These are phyloP conservation scores for Eriocheir sinensis DNA, from an alignment of 1,140 invertebrate species.

Conservation along the genomic window DNA sequence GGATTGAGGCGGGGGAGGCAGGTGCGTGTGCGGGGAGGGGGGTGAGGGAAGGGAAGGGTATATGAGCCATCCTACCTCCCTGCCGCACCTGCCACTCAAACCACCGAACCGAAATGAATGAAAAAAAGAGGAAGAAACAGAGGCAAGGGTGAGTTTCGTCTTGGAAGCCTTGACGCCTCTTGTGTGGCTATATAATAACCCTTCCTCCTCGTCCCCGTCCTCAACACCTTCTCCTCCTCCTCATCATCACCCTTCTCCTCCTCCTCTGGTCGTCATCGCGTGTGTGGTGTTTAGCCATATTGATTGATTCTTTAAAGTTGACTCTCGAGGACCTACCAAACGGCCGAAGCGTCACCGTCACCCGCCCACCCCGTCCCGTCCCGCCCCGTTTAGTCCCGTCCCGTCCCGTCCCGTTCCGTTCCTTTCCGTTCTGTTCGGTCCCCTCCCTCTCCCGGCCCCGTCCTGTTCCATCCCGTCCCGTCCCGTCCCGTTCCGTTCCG, in stretches of 20 bases:
- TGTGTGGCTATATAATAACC: not conserved
- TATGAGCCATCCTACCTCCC: no score
- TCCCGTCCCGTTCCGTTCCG: no score
- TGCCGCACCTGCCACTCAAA: no score
- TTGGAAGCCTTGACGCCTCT: not conserved
- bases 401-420: no score
- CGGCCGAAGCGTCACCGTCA: not conserved
- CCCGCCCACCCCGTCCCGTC: not conserved
- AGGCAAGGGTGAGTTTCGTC: not conserved
- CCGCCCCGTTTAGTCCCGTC: no score
- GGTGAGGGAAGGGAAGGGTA: not conserved
- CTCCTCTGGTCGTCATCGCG: not conserved
- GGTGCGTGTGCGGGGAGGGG: not conserved
- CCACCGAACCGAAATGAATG: not conserved
- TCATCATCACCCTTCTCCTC: no score
- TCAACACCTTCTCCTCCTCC: no score
- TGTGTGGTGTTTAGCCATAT: not conserved
- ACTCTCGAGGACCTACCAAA: not conserved
- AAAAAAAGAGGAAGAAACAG: not conserved
- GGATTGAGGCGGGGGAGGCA: not conserved
- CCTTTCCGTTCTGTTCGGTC: no score
- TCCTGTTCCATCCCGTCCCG: no score
- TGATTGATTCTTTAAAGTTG: constrained; percentile 30
- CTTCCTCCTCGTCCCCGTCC: not conserved
- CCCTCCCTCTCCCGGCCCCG: no score